A percentile compares a stretch with the other conserved stretches of the same genome.
Evolutionary conservation across 2,888 invertebrate species (phyloP).

Genomic region (Pollenia griseotomentosa): DNA sequence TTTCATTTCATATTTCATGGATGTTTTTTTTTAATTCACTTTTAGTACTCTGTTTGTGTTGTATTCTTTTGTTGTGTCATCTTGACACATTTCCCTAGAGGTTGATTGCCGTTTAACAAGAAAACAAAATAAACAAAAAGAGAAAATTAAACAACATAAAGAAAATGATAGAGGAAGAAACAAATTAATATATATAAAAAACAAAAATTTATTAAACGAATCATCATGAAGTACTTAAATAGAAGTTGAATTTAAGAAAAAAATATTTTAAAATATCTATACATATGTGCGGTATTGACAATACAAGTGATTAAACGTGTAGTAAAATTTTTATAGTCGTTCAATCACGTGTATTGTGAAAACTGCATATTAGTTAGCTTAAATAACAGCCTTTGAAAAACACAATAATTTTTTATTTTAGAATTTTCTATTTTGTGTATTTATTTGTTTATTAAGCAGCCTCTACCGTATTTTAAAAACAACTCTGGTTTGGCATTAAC

Average conservation of each 20-base stretch:
- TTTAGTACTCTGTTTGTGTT: conserved; percentile 49
- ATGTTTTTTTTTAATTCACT: conserved; percentile 31
- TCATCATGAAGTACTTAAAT: neutral
- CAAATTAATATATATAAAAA: conserved; percentile 35
- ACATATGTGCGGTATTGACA: too few species aligned
- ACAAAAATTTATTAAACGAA: neutral
- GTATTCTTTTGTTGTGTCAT: conserved; percentile 62
- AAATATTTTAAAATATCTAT: too few species aligned
- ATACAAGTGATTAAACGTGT: too few species aligned
- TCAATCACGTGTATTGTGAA: too few species aligned
- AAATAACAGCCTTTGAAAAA: too few species aligned
- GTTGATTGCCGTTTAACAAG: conserved; percentile 67
- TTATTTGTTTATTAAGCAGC: too few species aligned
- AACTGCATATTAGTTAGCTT: too few species aligned
- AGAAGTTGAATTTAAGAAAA: neutral
- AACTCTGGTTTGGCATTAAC: too few species aligned
- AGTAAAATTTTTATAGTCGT: too few species aligned
- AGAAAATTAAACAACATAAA: conserved; percentile 34
- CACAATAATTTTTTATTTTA: too few species aligned
- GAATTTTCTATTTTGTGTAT: too few species aligned
- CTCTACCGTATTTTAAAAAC: too few species aligned
- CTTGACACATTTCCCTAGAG: conserved; percentile 71
- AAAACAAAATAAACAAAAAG: conserved; percentile 45
- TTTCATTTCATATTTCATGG: conserved; percentile 32
- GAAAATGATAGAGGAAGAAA: neutral